phyloP scores from a whole-genome alignment of 2,113 vertebrate genomes.

The Pardalotus punctatus region DNA sequence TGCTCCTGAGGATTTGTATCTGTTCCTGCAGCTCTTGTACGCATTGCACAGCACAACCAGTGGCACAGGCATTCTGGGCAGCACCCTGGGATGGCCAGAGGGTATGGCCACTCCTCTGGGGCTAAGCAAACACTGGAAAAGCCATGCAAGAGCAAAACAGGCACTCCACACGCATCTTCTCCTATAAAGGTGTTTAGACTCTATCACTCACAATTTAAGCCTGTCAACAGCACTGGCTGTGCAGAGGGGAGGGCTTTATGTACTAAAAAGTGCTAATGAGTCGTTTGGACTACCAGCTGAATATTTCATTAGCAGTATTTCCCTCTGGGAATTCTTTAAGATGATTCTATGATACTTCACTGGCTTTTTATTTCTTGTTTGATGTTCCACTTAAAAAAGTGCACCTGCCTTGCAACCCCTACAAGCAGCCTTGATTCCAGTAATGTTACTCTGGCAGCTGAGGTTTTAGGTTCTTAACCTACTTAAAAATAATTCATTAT shows the following conservation, averaged over 20 bases:
- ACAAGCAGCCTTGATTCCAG: not conserved
- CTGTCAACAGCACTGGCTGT: not conserved
- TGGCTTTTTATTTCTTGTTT: slow-evolving; percentile 1
- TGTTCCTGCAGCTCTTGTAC: not conserved
- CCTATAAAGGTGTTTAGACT: not conserved
- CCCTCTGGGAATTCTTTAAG: not conserved
- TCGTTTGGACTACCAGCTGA: not conserved
- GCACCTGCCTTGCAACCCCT: not conserved
- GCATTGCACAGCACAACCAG: not conserved
- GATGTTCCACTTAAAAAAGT: not conserved
- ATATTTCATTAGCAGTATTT: not conserved
- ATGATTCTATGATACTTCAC: not conserved
- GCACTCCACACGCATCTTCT: not conserved
- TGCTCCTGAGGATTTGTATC: not conserved
- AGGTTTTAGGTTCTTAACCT: not conserved
- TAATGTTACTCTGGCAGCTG: not conserved
- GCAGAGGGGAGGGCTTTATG: not conserved
- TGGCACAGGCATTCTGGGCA: rapidly evolving
- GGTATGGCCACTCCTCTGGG: not conserved
- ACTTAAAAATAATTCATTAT: slow-evolving; percentile 30
- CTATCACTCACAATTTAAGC: not conserved
- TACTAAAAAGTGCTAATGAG: not conserved
- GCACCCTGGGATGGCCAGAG: not conserved
- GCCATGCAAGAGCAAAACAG: not conserved
- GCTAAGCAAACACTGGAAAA: not conserved